Conservation (phyloP, 1,140 invertebrate species). For the Lithobius niger region DNA sequence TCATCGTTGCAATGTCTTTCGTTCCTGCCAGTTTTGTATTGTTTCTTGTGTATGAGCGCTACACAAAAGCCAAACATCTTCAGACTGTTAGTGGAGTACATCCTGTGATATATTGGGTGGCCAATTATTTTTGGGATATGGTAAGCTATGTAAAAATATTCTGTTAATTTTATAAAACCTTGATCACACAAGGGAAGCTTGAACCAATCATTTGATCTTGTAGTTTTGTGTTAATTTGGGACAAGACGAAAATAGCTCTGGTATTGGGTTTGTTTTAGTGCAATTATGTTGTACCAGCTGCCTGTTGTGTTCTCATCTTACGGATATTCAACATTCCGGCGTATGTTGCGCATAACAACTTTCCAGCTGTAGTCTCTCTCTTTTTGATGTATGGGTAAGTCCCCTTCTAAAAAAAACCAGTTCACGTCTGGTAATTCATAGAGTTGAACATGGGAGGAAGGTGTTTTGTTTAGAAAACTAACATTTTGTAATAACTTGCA, state of each 20-base stretch:
- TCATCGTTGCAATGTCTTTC: slow-evolving; percentile 35
- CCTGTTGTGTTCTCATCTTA: slow-evolving; percentile 25
- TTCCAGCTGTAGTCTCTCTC: slow-evolving; percentile 26
- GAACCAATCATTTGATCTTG: slow-evolving; percentile 1
- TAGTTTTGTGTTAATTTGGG: not conserved
- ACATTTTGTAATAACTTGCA: too few species aligned
- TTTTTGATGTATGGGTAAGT: slow-evolving; percentile 28
- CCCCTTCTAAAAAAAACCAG: not conserved
- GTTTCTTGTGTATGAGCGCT: slow-evolving; percentile 42
- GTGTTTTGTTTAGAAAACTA: too few species aligned
- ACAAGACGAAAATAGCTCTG: too few species aligned
- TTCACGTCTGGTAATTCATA: too few species aligned
- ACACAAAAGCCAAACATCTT: slow-evolving; percentile 41
- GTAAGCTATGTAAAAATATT: slow-evolving; percentile 27
- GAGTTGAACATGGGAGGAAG: too few species aligned
- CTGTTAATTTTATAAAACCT: not conserved
- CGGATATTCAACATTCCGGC: slow-evolving; percentile 26
- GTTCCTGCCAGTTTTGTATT: slow-evolving; percentile 45
- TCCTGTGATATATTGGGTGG: slow-evolving; percentile 34
- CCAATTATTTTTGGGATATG: slow-evolving; percentile 47
- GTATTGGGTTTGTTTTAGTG: slow-evolving; percentile 18
- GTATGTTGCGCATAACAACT: slow-evolving; percentile 23
- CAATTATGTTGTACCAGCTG: slow-evolving; percentile 24
- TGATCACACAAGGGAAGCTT: too few species aligned
- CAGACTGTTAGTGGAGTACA: slow-evolving; percentile 42